Evolutionary conservation across 2,888 invertebrate genomes (phyloP), one percentile per base, ranked within the genome.

Genomic region (Megaustenia siamemsis): DNA sequence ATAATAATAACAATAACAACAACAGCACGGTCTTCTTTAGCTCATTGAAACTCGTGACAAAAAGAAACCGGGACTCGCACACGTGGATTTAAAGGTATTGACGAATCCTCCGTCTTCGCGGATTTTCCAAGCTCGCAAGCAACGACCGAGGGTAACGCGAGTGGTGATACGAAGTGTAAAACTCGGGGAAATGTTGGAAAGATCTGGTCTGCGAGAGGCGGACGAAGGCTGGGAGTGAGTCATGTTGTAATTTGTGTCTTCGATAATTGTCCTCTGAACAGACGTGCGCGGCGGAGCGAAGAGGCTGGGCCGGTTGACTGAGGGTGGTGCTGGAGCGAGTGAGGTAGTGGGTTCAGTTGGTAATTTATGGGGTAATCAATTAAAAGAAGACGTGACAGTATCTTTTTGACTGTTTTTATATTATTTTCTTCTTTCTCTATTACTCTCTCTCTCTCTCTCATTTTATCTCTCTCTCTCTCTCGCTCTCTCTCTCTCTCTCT

Each of bases 191-290:
- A 60, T 60, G n/a, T 24, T n/a, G 68, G 21, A 40, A 69, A 69
- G 68, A 40, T 24, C 38, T 10, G 40, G 38, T 8, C 40, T 40
- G 4, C 24, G 68, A 38, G 35, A 66, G 49, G 68, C 68, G 24
- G 40, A 38, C 38, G 68, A 38, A 40, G 21, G 68, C 38, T 21
- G 21, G 2, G 68, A 35, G 68, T 69, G 68, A 69, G 68, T 69
- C 68, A 69, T 69, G 40, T 38, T 69, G 38, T 40, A 69, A 69
- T 69, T 69, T 38, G 40, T 40, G 68, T 69, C 68, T 69, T 69
- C 68, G 68, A 69, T 69, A 40, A 69, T 69, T 69, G 68, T 69
- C 68, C 68, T 69, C 21, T 40, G 40, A 69, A 21, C 68, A 69
- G 68, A 69, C 68, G 68, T n/a, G 21, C 24, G 68, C 8, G 66